A percentile compares a stretch with the other conserved stretches of the same genome.
Conservation (phyloP, 2,113 vertebrate species). For the Candoia aspera region DNA sequence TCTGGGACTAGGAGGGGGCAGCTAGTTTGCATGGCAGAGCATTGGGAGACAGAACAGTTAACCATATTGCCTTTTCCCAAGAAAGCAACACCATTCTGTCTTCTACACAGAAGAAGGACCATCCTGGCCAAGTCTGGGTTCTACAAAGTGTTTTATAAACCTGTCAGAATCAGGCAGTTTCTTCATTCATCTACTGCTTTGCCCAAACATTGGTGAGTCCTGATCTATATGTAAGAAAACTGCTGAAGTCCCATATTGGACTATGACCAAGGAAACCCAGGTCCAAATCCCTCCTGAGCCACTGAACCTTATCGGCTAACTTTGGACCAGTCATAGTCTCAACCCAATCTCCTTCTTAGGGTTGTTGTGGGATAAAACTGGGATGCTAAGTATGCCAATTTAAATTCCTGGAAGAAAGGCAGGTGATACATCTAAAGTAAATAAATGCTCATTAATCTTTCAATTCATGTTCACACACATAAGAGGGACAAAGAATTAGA, state of each 20-base stretch:
- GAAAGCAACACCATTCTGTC: neutral
- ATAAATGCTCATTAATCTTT: slow-evolving; percentile 10
- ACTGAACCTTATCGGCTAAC: neutral
- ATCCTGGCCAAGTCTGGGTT: neutral
- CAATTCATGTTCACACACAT: neutral
- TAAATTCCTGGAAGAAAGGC: neutral
- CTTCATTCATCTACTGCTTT: neutral
- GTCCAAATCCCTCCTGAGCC: neutral
- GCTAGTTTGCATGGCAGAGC: neutral
- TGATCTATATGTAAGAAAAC: neutral
- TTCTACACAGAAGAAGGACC: neutral
- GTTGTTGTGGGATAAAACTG: neutral
- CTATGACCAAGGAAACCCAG: neutral
- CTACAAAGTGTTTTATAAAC: neutral
- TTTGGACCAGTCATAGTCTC: neutral
- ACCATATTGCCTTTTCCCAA: neutral
- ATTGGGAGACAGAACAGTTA: neutral
- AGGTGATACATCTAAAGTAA: neutral
- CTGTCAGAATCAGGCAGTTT: neutral
- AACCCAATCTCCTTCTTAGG: neutral
- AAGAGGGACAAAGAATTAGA: neutral
- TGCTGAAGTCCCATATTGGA: neutral
- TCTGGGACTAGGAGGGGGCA: neutral
- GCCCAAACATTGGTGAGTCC: neutral
- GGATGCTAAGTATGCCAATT: neutral